Evolutionary conservation across 2,113 vertebrate genomes (phyloP).

Genomic region (Rhombomys opimus): DNA sequence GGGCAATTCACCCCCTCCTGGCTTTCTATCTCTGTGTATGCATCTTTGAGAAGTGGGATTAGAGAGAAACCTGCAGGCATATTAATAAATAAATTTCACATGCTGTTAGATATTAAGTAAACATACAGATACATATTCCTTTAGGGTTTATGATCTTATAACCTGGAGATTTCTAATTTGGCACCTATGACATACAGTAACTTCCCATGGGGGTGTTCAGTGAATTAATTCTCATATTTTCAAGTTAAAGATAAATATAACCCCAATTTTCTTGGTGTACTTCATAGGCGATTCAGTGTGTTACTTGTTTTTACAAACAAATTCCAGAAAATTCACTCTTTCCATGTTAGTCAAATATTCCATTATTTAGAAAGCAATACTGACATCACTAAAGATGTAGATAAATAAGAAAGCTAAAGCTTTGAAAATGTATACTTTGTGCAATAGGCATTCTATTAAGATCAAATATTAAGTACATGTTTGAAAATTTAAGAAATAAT

Average conservation of each 20-base stretch:
- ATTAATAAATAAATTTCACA: conserved; percentile 92
- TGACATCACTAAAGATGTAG: background rate
- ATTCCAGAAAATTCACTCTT: conserved; percentile 6
- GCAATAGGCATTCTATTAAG: conserved; percentile 38
- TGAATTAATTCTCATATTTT: conserved; percentile 84
- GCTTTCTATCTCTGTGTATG: conserved; percentile 84
- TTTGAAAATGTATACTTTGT: background rate
- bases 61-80: conserved; percentile 90
- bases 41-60: conserved; percentile 89
- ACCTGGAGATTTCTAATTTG: conserved; percentile 89
- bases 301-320: conserved; percentile 21
- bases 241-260: conserved; percentile 73
- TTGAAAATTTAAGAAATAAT: conserved; percentile 33
- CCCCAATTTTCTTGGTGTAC: conserved; percentile 21
- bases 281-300: conserved; percentile 37
- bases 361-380: background rate
- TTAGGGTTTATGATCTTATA: conserved; percentile 87
- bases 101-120: conserved; percentile 92
- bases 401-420: background rate
- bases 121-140: conserved; percentile 89
- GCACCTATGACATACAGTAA: conserved; percentile 86
- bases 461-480: conserved; percentile 22
- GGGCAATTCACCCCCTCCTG: conserved; percentile 86
- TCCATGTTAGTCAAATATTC: background rate
- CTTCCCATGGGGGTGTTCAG: conserved; percentile 76